Evolutionary conservation across 2,797 vertebrate species (phyloP).

Genomic region (Myotis daubentonii): DNA sequence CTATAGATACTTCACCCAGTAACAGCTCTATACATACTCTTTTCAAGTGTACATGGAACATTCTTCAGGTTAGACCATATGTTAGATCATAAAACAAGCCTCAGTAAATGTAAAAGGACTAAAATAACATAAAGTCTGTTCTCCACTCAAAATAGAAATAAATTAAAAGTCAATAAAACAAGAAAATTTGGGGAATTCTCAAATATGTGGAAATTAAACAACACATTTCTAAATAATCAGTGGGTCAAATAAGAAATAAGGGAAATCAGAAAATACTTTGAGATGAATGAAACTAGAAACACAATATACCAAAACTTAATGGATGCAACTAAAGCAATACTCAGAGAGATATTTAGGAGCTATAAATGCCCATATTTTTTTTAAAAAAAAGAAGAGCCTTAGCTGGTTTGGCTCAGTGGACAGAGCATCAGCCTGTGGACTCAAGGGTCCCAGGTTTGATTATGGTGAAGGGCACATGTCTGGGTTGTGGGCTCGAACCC

Average conservation of each 20-base stretch:
- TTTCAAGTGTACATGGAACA: neutral
- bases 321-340: neutral
- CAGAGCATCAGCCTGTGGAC: no score
- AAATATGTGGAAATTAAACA: slow-evolving; percentile 23
- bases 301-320: neutral
- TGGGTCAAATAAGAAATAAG: neutral
- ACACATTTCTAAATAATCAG: neutral
- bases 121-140: slow-evolving; percentile 11
- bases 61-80: neutral
- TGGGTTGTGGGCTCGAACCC: no score
- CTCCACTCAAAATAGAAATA: slow-evolving; percentile 13
- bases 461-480: no score
- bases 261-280: neutral
- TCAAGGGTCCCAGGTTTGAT: no score
- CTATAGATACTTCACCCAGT: neutral
- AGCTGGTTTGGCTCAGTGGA: no score
- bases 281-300: slow-evolving; percentile 14
- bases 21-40: neutral
- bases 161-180: slow-evolving; percentile 41
- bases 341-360: neutral
- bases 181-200: slow-evolving; percentile 2
- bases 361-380: neutral
- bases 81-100: neutral
- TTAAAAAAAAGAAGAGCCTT: neutral
- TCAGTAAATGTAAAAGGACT: neutral